Evolutionary conservation across 2,888 invertebrate genomes (phyloP), one percentile per base, ranked within the genome.

Genomic region (Onthophagus sagittarius): DNA sequence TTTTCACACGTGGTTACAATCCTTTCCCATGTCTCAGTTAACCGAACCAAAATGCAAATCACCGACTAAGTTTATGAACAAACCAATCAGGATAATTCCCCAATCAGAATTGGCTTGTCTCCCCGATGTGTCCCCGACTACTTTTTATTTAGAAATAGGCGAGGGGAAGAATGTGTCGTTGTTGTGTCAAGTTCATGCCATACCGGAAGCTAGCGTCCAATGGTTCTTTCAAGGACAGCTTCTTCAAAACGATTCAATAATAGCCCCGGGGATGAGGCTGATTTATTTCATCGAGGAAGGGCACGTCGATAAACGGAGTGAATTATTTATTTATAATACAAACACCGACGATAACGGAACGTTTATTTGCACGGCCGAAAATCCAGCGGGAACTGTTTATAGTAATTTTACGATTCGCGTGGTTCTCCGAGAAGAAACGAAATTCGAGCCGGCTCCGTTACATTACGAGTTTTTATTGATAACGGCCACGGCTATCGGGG

Each of bases 171-270:
- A 96, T 83, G 90, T 95, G 70, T 94, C 94, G 13, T 86, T 96
- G 65, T 88, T 91, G 78, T 96, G 96, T 84, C 89, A 92, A 81
- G 93, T 95, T 33, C 91, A 92, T 76, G 94, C 95, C 53, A 89
- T 93, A 73, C 95, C 95, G 0, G 93, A 93, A 84, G 94, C 95
- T 6, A 91, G 90, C 82, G 90, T 95, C 70, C 90, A 92, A 2
- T 96, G 96, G 96, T 89, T 91, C 83, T 94, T 94, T 74, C 93
- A 94, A 83, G 94, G 94, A 64, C 91, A 93, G 84, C 88, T 93
- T 75, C 88, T 94, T 81, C 92, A 92, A 83, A 94, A 93, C 85
- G 93, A 93, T 82, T 90, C 93, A 63, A 88, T 88, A 74, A 87
- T 91, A 77, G 90, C 90, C 23, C 87, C 89, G 15, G 92, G 92